A percentile compares a stretch with the other conserved stretches of the same genome.
These are phyloP conservation scores for Belgica antarctica DNA, from an alignment of 2,888 invertebrate species.

Conservation along the genomic window DNA sequence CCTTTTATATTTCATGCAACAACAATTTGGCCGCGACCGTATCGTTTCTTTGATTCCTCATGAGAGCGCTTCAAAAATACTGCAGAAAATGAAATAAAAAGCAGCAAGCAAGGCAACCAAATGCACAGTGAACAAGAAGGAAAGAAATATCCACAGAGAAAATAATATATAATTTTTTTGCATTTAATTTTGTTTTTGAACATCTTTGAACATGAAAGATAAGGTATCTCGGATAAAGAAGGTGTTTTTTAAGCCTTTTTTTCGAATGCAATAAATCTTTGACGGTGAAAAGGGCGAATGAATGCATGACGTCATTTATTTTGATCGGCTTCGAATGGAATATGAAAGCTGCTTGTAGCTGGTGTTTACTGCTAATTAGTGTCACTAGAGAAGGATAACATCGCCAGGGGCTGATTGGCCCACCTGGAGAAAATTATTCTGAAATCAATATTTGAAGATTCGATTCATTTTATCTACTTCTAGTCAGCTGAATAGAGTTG, in stretches of 20 bases:
- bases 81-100: not conserved
- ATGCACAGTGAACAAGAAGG: no score
- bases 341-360: no score
- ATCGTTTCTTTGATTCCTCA: slow-evolving; percentile 37
- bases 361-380: no score
- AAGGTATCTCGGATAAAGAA: slow-evolving; percentile 35
- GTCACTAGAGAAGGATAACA: no score
- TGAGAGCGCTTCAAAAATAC: slow-evolving; percentile 36
- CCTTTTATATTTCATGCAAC: slow-evolving; percentile 20
- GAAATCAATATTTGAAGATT: no score
- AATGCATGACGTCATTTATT: no score
- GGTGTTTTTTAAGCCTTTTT: slow-evolving; percentile 29
- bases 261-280: slow-evolving; percentile 43
- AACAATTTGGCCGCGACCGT: slow-evolving; percentile 23
- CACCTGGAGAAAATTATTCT: no score
- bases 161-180: slow-evolving; percentile 44
- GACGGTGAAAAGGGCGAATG: not conserved
- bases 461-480: no score
- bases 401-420: no score
- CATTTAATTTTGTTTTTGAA: slow-evolving; percentile 43
- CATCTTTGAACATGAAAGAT: slow-evolving; percentile 41
- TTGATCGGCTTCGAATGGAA: no score
- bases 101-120: no score
- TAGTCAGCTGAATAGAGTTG: no score
- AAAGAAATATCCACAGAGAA: slow-evolving; percentile 28